A percentile compares a stretch with the other conserved stretches of the same genome.
Evolutionary conservation across 2,113 vertebrate genomes (phyloP).

Genomic region (mouse (Mus musculus)): GRCm39 chr3:109004501-109005000

Average conservation of each 20-base stretch:
- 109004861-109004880: not conserved
- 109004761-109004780: not conserved
- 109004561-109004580: too few species aligned
- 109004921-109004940: not conserved
- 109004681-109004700: not conserved
- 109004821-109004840: not conserved
- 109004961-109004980: not conserved
- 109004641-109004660: not conserved
- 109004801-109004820: not conserved
- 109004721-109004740: not conserved
- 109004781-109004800: not conserved
- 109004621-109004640: not conserved
- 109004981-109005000: not conserved
- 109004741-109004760: not conserved
- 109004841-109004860: not conserved
- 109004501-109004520: too few species aligned
- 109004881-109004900: not conserved
- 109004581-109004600: too few species aligned
- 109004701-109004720: not conserved
- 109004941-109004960: not conserved
- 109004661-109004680: not conserved
- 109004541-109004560: too few species aligned
- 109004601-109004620: too few species aligned
- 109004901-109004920: not conserved
- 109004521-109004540: too few species aligned